Evolutionary conservation across 2,113 vertebrate species (phyloP), one percentile per base, ranked within the genome.

Genomic region (Rhinichthys klamathensis): DNA sequence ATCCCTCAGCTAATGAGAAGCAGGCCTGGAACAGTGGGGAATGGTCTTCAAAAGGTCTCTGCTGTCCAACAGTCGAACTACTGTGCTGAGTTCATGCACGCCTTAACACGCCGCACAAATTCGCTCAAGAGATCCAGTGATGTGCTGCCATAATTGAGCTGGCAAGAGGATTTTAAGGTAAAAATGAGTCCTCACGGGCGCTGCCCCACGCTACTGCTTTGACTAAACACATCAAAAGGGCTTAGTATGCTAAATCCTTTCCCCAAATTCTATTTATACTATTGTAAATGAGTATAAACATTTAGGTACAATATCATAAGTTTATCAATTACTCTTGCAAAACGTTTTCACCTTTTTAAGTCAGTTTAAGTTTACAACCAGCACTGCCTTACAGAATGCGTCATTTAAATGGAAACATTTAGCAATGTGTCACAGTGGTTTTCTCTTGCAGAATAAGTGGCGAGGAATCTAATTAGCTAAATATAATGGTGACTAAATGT

Each of bases 1-100:
- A 85, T 91, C 90, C 85, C 84, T 81, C 46, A 0, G 16, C 58
- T 18, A 41, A 88, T 80, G 60, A 54, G 54, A 87, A 41, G 56
- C 70, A 61, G 80, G 63, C 65, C 63, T 87, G 88, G 87, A 85
- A 91, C 88, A 89, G n/a, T 54, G 32, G n/a, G 18, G 16, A 76
- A 75, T 70, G 27, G 84, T 25, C 74, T 32, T 58, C 82, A 84
- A 89, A 32, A 88, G 46, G 81, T 35, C 27, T 51, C 70, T 21
- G 6, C 81, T 32, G 60, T 82, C 21, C 70, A 73, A 91, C 88
- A 92, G 89, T 86, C 90, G 87, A 89, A 89, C 88, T 12, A 85
- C 89, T 91, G 88, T 90, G 82, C 32, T 73, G 3, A 69, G 32
- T 35, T 69, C 30, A 69, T 35, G 16, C 67, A 23, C 10, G 10